phyloP scores from a whole-genome alignment of 2,888 invertebrate species.

The Mesochorus sp. region DNA sequence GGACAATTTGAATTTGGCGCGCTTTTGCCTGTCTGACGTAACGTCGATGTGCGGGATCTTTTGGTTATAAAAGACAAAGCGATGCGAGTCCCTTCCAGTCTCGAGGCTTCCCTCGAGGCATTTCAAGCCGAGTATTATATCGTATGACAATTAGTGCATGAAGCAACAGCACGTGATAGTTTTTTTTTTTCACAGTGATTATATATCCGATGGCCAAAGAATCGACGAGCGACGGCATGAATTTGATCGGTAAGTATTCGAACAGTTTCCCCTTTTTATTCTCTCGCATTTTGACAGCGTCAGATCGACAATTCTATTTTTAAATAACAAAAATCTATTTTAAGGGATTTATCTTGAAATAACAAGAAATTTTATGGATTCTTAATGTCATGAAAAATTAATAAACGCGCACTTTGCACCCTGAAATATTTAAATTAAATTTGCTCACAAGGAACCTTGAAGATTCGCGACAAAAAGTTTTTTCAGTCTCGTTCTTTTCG shows the following conservation, averaged over 20 bases:
- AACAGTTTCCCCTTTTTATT: background rate
- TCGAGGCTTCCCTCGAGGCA: background rate
- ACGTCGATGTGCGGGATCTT: background rate
- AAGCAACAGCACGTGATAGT: background rate
- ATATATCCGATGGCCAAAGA: background rate
- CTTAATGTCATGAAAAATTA: background rate
- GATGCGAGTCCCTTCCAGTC: slow-evolving; percentile 8
- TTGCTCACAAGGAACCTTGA: background rate
- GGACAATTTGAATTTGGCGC: no score
- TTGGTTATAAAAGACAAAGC: background rate
- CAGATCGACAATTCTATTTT: no score
- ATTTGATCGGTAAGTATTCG: slow-evolving; percentile 46
- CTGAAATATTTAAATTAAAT: background rate
- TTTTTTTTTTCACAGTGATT: background rate
- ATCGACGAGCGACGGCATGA: slow-evolving; percentile 32
- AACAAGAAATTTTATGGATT: no score
- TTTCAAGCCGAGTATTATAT: slow-evolving; percentile 13
- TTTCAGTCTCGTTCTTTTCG: background rate
- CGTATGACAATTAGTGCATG: slow-evolving; percentile 29
- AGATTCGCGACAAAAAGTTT: background rate
- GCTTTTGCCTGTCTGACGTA: no score
- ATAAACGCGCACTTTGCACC: background rate
- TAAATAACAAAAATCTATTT: background rate
- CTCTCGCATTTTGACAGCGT: background rate
- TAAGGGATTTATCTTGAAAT: no score